Evolutionary conservation across 2,888 invertebrate genomes (phyloP).

Genomic region (Electrophaes corylata): DNA sequence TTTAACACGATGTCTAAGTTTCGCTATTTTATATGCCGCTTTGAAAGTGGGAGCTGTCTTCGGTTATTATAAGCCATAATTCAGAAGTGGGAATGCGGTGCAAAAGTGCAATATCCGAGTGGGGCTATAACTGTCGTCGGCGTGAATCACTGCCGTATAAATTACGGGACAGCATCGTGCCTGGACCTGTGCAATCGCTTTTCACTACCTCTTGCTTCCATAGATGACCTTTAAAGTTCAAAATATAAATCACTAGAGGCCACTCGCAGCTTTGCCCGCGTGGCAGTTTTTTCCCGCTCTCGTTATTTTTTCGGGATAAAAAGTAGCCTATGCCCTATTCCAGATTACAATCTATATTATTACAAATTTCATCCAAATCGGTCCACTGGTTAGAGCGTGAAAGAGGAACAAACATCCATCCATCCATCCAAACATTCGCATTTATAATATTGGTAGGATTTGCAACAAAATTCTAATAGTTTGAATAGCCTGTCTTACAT

Average conservation of each 20-base stretch:
- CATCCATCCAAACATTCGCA: too few relatives aligned
- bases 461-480: too few relatives aligned
- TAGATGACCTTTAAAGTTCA: constrained; percentile 1
- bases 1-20: constrained; percentile 3
- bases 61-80: constrained; percentile 71
- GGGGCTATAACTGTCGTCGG: constrained; percentile 77
- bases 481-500: too few relatives aligned
- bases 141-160: constrained; percentile 80
- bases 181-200: constrained; percentile 21
- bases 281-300: too few relatives aligned
- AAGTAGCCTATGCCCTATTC: too few relatives aligned
- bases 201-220: constrained; percentile 15
- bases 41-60: constrained; percentile 50
- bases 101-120: constrained; percentile 79
- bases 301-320: too few relatives aligned
- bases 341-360: too few relatives aligned
- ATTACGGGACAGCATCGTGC: constrained; percentile 62
- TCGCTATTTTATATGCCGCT: constrained; percentile 20
- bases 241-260: constrained; percentile 16
- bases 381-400: too few relatives aligned
- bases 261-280: too few relatives aligned
- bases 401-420: too few relatives aligned
- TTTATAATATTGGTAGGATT: too few relatives aligned
- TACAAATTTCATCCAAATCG: too few relatives aligned
- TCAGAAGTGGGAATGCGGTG: constrained; percentile 69